These are phyloP conservation scores for Hiodon tergisus DNA, from an alignment of 2,113 vertebrate genomes.

Conservation along the genomic window DNA sequence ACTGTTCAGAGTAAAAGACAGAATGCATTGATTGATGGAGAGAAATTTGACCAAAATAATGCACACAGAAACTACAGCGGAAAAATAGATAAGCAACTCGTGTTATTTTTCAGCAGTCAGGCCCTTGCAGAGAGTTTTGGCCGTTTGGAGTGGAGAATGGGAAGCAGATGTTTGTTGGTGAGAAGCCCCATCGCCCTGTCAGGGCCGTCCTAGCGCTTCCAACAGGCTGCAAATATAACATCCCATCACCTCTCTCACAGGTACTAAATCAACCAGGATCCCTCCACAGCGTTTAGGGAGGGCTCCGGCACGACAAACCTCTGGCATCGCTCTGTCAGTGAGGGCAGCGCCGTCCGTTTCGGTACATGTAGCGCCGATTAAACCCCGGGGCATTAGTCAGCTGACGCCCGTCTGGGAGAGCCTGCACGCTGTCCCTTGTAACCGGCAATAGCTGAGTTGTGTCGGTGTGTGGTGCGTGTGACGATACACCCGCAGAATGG, in stretches of 20 bases:
- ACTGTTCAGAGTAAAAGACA: background rate
- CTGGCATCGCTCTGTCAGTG: background rate
- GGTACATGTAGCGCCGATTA: too few relatives aligned
- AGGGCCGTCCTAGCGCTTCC: background rate
- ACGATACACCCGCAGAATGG: too few relatives aligned
- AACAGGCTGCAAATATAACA: background rate
- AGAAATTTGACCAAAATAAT: too few relatives aligned
- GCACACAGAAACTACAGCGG: too few relatives aligned
- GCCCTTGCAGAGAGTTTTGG: background rate
- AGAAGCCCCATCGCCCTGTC: background rate
- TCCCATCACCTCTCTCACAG: background rate
- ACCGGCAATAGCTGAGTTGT: too few relatives aligned
- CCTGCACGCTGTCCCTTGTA: too few relatives aligned
- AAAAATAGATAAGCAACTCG: too few relatives aligned
- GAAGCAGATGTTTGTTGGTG: slow-evolving; percentile 19
- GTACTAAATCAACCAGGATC: background rate
- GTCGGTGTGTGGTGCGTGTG: too few relatives aligned
- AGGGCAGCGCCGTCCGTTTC: background rate
- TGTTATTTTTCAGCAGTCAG: too few relatives aligned
- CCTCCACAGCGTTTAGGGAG: too few relatives aligned
- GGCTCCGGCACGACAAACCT: background rate
- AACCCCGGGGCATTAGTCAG: too few relatives aligned
- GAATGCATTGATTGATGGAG: slow-evolving; percentile 1
- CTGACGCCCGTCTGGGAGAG: too few relatives aligned
- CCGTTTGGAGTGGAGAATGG: background rate